Percentiles rank a stretch among this genome's conserved stretches.
phyloP scores from a whole-genome alignment of 2,888 invertebrate species.

The Hirtodrosophila confusa region DNA sequence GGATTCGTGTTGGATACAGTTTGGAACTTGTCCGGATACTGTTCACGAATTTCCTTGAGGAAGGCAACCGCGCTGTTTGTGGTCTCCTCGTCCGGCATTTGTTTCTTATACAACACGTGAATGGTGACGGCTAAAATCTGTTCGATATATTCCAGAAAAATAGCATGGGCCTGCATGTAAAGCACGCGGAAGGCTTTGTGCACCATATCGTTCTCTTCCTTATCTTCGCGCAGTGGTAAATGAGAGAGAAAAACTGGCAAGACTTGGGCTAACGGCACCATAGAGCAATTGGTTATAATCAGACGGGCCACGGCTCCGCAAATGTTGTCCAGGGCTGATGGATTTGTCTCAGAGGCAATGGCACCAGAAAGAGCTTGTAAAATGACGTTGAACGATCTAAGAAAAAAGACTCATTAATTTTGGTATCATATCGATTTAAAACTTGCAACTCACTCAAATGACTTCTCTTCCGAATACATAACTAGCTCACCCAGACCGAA shows the following conservation, averaged over 20 bases:
- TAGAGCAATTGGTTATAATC: constrained; percentile 87
- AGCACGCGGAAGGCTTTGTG: constrained; percentile 88
- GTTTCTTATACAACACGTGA: constrained; percentile 86
- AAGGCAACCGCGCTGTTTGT: constrained; percentile 84
- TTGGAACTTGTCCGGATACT: constrained; percentile 86
- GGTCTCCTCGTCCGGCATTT: constrained; percentile 82
- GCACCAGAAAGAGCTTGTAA: constrained; percentile 88
- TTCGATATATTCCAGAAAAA: constrained; percentile 85
- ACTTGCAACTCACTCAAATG: constrained; percentile 86
- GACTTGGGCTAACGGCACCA: constrained; percentile 89
- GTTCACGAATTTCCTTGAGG: constrained; percentile 85
- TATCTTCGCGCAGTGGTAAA: constrained; percentile 90
- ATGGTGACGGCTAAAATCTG: constrained; percentile 86
- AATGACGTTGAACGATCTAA: constrained; percentile 88
- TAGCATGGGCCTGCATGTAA: constrained; percentile 87
- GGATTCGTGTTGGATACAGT: constrained; percentile 82
- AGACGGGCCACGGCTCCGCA: constrained; percentile 91
- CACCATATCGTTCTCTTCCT: constrained; percentile 89
- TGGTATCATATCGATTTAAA: too few relatives aligned
- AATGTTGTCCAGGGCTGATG: constrained; percentile 90
- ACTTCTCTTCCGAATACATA: constrained; percentile 87
- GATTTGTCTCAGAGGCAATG: constrained; percentile 87
- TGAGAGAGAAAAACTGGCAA: constrained; percentile 89
- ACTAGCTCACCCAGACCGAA: constrained; percentile 91
- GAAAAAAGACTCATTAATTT: neutral